Evolutionary conservation across 2,113 vertebrate species (phyloP).

Genomic region (Pagrus major): DNA sequence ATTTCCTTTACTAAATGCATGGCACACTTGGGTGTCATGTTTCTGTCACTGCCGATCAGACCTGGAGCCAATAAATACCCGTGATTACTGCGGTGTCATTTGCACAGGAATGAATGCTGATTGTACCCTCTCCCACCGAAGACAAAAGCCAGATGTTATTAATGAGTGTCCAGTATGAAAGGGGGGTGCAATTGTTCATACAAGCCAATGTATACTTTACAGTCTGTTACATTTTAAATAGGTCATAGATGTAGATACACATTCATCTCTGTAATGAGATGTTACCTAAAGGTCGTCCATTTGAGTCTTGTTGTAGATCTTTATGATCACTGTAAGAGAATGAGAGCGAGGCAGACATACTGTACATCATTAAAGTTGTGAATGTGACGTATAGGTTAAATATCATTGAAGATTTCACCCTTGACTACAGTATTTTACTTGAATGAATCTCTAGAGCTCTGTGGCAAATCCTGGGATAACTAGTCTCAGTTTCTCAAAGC

Average conservation of each 20-base stretch:
- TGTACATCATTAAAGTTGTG: background rate
- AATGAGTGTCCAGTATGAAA: too few species aligned
- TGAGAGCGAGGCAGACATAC: background rate
- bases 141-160: too few species aligned
- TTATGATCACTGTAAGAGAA: background rate
- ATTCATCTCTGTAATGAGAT: constrained; percentile 38
- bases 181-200: background rate
- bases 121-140: too few species aligned
- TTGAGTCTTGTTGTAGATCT: background rate
- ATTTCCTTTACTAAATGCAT: too few species aligned
- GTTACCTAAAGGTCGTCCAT: background rate
- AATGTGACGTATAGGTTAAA: background rate
- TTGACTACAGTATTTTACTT: background rate
- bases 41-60: too few species aligned
- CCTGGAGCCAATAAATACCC: too few species aligned
- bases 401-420: background rate
- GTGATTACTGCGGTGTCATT: too few species aligned
- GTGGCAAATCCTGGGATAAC: background rate
- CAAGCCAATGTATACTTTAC: background rate
- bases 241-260: constrained; percentile 30
- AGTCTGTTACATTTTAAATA: constrained; percentile 20
- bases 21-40: too few species aligned
- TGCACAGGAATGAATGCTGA: too few species aligned
- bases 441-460: background rate
- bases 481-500: background rate